phyloP scores from a whole-genome alignment of 2,797 vertebrate genomes.

The Chaetodon trifasciatus region DNA sequence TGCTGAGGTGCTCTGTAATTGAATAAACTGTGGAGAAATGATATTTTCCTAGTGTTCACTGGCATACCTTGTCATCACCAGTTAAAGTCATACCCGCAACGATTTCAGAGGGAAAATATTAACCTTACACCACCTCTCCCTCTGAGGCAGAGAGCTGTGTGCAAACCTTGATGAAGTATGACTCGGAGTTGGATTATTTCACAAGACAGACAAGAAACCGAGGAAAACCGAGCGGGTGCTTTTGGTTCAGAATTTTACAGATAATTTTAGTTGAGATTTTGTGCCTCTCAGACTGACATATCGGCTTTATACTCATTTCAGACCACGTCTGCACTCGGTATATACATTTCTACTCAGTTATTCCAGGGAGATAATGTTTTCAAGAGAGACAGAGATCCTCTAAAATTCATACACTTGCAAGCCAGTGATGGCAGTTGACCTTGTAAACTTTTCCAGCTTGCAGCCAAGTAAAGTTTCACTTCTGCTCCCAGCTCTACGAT shows the following conservation, averaged over 20 bases:
- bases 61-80: constrained; percentile 46
- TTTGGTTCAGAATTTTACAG: constrained; percentile 42
- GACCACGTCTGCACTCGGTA: constrained; percentile 25
- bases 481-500: constrained; percentile 58
- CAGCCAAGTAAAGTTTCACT: constrained; percentile 77
- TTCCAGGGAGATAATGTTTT: constrained; percentile 50
- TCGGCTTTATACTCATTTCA: constrained; percentile 55
- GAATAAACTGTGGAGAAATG: constrained; percentile 67
- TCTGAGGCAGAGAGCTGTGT: constrained; percentile 34
- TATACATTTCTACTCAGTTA: constrained; percentile 22
- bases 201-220: constrained; percentile 27
- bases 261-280: constrained; percentile 31
- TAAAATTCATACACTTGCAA: constrained; percentile 49
- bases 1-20: constrained; percentile 51
- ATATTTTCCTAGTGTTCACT: constrained; percentile 52
- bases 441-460: constrained; percentile 77
- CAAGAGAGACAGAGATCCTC: constrained; percentile 41
- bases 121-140: constrained; percentile 29
- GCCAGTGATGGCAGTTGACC: constrained; percentile 65
- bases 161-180: constrained; percentile 59
- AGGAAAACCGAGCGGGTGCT: constrained; percentile 31
- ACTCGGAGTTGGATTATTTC: constrained; percentile 62
- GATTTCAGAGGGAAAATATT: constrained; percentile 59
- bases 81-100: constrained; percentile 54
- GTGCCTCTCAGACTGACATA: constrained; percentile 29